Conservation (phyloP, 1,140 invertebrate genomes). For the Cataglyphis hispanica region DNA sequence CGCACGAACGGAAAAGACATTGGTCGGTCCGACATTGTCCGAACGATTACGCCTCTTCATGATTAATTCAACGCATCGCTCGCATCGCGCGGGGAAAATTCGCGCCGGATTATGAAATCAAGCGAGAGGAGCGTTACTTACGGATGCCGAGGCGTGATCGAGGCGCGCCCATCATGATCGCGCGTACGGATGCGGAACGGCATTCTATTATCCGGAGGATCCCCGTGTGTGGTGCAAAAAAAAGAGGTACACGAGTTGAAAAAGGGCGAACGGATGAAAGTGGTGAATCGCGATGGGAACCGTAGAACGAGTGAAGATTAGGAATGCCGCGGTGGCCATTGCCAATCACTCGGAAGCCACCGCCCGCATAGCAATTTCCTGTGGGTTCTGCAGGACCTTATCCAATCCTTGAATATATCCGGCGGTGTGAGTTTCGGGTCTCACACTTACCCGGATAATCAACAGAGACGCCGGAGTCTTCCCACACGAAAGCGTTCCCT, state of each 20-base stretch:
- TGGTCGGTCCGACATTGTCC: not conserved
- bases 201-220: constrained; percentile 35
- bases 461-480: constrained; percentile 35
- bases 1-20: not conserved
- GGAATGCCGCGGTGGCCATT: constrained; percentile 74
- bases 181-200: constrained; percentile 36
- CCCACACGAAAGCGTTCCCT: not conserved
- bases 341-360: constrained; percentile 78
- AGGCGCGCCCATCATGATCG: constrained; percentile 35
- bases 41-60: constrained; percentile 41
- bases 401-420: constrained; percentile 47
- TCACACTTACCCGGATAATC: constrained; percentile 61
- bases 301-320: constrained; percentile 65
- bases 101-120: constrained; percentile 52
- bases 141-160: constrained; percentile 41
- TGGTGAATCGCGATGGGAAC: constrained; percentile 9
- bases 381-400: constrained; percentile 51
- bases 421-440: not conserved
- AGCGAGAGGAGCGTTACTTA: constrained; percentile 15
- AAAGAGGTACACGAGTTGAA: not conserved
- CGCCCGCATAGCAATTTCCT: constrained; percentile 78
- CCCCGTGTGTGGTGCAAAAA: not conserved
- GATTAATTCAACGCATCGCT: constrained; percentile 49
- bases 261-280: constrained; percentile 36
- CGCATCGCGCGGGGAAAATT: constrained; percentile 28